A percentile compares a stretch with the other conserved stretches of the same genome.
Evolutionary conservation across 2,888 invertebrate species (phyloP).

Genomic region (Dicyrtoma fusca): DNA sequence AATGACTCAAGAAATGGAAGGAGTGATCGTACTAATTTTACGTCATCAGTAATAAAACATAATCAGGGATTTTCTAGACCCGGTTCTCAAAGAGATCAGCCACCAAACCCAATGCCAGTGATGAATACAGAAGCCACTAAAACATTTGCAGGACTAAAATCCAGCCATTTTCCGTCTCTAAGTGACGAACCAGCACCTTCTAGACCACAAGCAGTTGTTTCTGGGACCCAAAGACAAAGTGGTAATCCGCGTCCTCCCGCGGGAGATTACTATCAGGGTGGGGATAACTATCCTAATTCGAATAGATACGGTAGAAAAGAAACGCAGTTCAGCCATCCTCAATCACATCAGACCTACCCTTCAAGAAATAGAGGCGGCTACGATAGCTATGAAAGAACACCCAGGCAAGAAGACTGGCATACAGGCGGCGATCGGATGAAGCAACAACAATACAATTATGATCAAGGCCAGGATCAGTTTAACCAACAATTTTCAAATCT

Average conservation of each 20-base stretch:
- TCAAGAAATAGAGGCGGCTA: slow-evolving; percentile 22
- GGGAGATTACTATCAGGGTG: slow-evolving; percentile 4
- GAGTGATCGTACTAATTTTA: slow-evolving; percentile 9
- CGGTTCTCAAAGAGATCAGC: slow-evolving; percentile 1
- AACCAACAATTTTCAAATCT: slow-evolving; percentile 24
- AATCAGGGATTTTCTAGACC: slow-evolving; percentile 13
- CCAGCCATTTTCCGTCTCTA: slow-evolving; percentile 34
- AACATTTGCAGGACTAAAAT: slow-evolving; percentile 23
- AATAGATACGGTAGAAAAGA: slow-evolving; percentile 3
- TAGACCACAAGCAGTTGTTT: not conserved
- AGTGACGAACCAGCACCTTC: slow-evolving; percentile 16
- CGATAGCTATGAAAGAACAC: slow-evolving; percentile 19
- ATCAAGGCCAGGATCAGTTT: slow-evolving; percentile 15
- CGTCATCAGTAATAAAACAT: slow-evolving; percentile 1
- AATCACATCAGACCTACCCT: slow-evolving; percentile 7
- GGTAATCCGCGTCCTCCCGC: not conserved
- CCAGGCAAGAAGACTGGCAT: not conserved
- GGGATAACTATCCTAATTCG: not conserved
- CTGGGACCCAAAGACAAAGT: not conserved
- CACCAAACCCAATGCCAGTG: not conserved
- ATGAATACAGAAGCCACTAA: not conserved
- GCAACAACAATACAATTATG: not conserved
- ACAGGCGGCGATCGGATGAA: not conserved
- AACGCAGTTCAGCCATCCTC: not conserved
- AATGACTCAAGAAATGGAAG: not conserved